Evolutionary conservation across 2,797 vertebrate genomes (phyloP), one percentile per base, ranked within the genome.

Genomic region (Artibeus jamaicensis): DNA sequence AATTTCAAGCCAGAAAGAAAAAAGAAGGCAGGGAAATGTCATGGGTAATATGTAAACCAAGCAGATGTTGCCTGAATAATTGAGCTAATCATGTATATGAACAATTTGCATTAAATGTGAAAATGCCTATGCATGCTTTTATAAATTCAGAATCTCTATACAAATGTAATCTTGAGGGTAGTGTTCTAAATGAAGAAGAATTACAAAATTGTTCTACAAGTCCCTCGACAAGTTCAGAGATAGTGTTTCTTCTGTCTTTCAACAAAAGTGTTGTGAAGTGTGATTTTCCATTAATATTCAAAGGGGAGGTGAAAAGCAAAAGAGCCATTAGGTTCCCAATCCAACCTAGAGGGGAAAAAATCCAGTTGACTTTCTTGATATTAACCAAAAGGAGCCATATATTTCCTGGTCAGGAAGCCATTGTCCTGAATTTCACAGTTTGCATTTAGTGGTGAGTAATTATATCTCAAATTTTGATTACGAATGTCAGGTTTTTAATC

Each of bases 31-130:
- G 12, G 3, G 8, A 48, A 70, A 68, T 42, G n/a, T 76, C 62
- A n/a, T 55, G 59, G 79, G 62, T 86, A 87, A 57, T 48, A n/a
- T 55, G 44, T 77, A 91, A 92, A 32, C 82, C 44, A 44, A 92
- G 39, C 48, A 95, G 86, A 53, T 83, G 71, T 65, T 86, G 50
- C 95, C 46, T 89, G 76, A 86, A 50, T 95, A 74, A 95, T 84
- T 85, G 62, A n/a, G 3, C 71, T 93, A 55, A 92, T 96, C 19
- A 37, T 18, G 46, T 87, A 14, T 62, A 18, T 24, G 53, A 97
- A 21, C 29, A 68, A 16, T 86, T 91, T 68, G 37, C 53, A 34
- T 70, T 91, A 50, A 85, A 82, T 79, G 55, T 39, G 71, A 44
- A 83, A 71, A 92, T 86, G 22, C 78, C n/a, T 22, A 42, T 67